Conservation (phyloP, 2,113 vertebrate species). For the Rafetus swinhoei region DNA sequence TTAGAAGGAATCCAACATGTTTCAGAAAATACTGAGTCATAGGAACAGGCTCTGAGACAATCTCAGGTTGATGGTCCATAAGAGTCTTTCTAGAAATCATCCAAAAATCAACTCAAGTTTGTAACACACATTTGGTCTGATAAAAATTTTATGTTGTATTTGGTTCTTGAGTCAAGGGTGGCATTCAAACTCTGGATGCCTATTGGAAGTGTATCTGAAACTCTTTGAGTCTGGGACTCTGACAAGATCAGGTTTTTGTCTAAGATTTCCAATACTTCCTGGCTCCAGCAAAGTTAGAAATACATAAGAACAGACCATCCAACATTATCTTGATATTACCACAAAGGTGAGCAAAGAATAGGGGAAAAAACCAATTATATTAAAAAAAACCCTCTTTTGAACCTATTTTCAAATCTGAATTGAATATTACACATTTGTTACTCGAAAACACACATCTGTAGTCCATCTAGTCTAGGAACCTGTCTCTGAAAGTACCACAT, state of each 20-base stretch:
- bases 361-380: neutral
- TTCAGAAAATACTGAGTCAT: neutral
- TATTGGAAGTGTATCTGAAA: neutral
- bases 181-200: neutral
- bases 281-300: neutral
- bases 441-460: neutral
- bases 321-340: neutral
- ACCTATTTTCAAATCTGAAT: neutral
- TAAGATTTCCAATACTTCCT: neutral
- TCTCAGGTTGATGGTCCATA: fast-evolving
- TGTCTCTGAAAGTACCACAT: neutral
- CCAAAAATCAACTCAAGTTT: neutral
- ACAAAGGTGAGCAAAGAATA: neutral
- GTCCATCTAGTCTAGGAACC: neutral
- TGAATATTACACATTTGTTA: neutral
- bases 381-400: neutral
- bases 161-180: neutral
- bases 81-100: neutral
- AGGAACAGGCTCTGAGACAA: neutral
- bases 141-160: neutral
- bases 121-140: neutral
- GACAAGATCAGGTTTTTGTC: neutral
- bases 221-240: neutral
- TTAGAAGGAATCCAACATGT: neutral
- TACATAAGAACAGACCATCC: neutral